phyloP scores from a whole-genome alignment of 2,888 invertebrate genomes.

The Agrochola circellaris region DNA sequence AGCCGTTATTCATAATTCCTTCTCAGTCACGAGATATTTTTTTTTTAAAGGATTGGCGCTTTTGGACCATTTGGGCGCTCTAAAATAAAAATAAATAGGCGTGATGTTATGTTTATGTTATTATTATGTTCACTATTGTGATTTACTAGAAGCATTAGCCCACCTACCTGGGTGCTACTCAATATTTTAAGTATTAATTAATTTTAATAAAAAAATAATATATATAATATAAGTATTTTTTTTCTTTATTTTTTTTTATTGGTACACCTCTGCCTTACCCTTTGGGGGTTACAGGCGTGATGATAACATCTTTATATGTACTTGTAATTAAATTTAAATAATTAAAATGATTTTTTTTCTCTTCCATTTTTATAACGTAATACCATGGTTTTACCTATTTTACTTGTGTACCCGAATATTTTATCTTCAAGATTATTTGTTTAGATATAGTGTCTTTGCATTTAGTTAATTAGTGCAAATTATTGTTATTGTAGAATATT shows the following conservation, averaged over 20 bases:
- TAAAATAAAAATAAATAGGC: background rate
- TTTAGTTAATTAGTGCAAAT: slow-evolving; percentile 47
- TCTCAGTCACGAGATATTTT: too few relatives aligned
- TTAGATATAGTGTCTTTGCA: slow-evolving; percentile 11
- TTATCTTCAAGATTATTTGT: slow-evolving; percentile 2
- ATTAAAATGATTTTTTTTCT: too few relatives aligned
- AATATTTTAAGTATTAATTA: slow-evolving; percentile 32
- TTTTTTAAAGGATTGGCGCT: too few relatives aligned
- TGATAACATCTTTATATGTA: too few relatives aligned
- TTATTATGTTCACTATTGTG: background rate
- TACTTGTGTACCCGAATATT: background rate
- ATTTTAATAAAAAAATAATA: background rate
- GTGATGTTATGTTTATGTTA: background rate
- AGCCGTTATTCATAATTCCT: too few relatives aligned
- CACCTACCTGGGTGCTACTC: slow-evolving; percentile 27
- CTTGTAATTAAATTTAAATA: slow-evolving; percentile 6
- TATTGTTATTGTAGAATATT: slow-evolving; percentile 24
- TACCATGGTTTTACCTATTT: background rate
- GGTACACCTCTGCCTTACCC: too few relatives aligned
- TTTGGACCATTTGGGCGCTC: too few relatives aligned
- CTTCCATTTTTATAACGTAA: background rate
- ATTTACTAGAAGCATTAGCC: background rate
- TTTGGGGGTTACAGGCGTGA: too few relatives aligned
- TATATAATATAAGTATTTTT: too few relatives aligned
- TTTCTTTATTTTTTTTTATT: too few relatives aligned